Evolutionary conservation across 1,140 invertebrate species (phyloP), one percentile per base, ranked within the genome.

Genomic region (Patella vulgata): DNA sequence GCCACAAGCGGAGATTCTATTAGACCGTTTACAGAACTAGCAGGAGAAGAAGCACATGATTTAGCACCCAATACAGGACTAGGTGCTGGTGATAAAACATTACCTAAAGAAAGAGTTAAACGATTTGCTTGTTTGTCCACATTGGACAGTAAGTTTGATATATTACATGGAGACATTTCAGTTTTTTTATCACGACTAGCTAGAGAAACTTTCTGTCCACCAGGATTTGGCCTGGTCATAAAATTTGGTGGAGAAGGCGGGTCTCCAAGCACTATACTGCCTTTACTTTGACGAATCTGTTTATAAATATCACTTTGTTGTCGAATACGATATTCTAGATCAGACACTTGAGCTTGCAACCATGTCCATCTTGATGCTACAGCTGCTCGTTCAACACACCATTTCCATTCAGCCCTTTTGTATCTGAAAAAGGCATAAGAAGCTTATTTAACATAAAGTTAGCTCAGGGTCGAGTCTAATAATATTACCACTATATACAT

Each of bases 351-450:
- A 8, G 93, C 91, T 70, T 94, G 91, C 14, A 97, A 84, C 94
- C 94, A 97, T 11, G 91, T 92, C 93, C 94, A 97, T 47, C 93
- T 88, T 3, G 92, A 88, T 3, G 92, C 94, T 23, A 97, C 89
- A 17, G 88, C 88, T 8, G 93, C 91, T 48, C 95, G 87, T 55
- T 93, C 90, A 57, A 88, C 87, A 54, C 91, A 89, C 88, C 92
- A 97, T 60, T 90, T 89, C 93, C 93, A 97, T 23, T 90, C 87
- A 17, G 93, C 92, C 66, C 93, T 85, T 25, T 75, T 67, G 39
- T 88, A 86, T 84, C 93, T 95, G 87, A 2, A 89, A 88, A 68
- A 70, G 71, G 74, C n/a, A n/a, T n/a, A n/a, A n/a, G n/a, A n/a
- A n/a, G n/a, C n/a, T n/a, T n/a, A n/a, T n/a, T n/a, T n/a, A n/a